A percentile compares a stretch with the other conserved stretches of the same genome.
These are phyloP conservation scores for Tamandua tetradactyla DNA, from an alignment of 2,797 vertebrate species.

Conservation along the genomic window DNA sequence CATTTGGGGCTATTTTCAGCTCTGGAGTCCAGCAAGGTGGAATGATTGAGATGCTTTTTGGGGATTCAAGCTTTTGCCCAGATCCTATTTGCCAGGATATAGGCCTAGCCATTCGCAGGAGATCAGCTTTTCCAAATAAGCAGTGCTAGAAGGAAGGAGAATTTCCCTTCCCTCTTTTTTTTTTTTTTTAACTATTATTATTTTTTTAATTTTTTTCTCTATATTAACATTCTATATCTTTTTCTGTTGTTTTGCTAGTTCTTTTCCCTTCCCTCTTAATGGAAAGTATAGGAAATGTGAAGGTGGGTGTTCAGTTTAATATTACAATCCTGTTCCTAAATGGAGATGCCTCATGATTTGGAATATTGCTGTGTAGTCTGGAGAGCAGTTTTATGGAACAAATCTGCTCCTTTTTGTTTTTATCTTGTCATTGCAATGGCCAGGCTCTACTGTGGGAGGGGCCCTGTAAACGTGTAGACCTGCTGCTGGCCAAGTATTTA, in stretches of 20 bases:
- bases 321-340: not conserved
- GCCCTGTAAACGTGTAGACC: not conserved
- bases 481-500: not conserved
- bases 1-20: constrained; percentile 83
- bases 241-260: no score
- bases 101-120: constrained; percentile 49
- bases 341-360: not conserved
- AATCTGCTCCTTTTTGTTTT: not conserved
- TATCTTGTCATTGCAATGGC: not conserved
- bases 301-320: constrained; percentile 7
- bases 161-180: constrained; percentile 40
- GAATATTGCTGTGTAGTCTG: not conserved
- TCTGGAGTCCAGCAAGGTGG: constrained; percentile 78
- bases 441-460: not conserved
- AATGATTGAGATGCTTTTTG: constrained; percentile 81
- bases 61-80: constrained; percentile 66
- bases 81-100: constrained; percentile 59
- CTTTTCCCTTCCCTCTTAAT: constrained; percentile 15
- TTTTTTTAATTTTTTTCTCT: no score
- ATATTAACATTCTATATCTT: no score
- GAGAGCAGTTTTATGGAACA: constrained; percentile 43
- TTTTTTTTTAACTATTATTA: no score
- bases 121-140: constrained; percentile 61
- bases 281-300: constrained; percentile 33
- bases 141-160: constrained; percentile 45